A percentile compares a stretch with the other conserved stretches of the same genome.
phyloP scores from a whole-genome alignment of 2,797 vertebrate genomes.

The Trichosurus vulpecula region DNA sequence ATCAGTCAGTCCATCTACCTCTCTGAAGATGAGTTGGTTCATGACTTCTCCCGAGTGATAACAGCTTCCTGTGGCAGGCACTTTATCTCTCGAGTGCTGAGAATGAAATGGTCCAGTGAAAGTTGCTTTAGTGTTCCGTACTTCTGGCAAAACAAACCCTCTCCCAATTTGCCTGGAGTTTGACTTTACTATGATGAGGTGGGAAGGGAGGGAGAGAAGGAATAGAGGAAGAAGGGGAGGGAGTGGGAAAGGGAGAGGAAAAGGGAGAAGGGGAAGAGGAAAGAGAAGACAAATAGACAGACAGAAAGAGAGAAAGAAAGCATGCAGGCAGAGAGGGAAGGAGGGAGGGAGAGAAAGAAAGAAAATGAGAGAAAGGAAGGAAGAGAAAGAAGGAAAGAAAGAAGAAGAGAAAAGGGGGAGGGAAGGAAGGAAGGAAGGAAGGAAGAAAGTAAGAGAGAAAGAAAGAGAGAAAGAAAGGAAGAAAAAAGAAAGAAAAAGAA shows the following conservation, averaged over 20 bases:
- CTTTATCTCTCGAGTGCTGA: conserved; percentile 66
- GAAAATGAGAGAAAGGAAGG: too few species aligned
- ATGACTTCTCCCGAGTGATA: conserved; percentile 57
- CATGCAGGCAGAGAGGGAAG: too few species aligned
- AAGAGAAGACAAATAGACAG: conserved; percentile 83
- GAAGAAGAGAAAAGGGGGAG: too few species aligned
- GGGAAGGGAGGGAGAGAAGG: background rate
- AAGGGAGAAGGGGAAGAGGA: background rate
- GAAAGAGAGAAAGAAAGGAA: too few species aligned
- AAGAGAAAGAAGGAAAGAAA: too few species aligned
- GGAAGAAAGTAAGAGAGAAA: too few species aligned
- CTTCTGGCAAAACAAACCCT: conserved; percentile 82
- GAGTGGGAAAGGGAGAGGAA: too few species aligned
- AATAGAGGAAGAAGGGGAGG: background rate
- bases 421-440: too few species aligned
- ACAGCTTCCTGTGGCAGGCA: conserved; percentile 64
- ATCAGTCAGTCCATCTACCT: conserved; percentile 6
- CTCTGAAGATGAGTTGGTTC: conserved; percentile 58
- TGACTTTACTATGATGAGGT: conserved; percentile 86
- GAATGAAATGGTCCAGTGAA: conserved; percentile 72
- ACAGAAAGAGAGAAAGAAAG: background rate
- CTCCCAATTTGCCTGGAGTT: conserved; percentile 87
- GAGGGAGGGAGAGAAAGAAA: too few species aligned
- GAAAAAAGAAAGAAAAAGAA: too few species aligned
- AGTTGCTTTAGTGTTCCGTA: conserved; percentile 78